Percentiles rank a stretch among this genome's conserved stretches.
phyloP scores from a whole-genome alignment of 2,888 invertebrate genomes.

The Hofmannophila pseudospretella region DNA sequence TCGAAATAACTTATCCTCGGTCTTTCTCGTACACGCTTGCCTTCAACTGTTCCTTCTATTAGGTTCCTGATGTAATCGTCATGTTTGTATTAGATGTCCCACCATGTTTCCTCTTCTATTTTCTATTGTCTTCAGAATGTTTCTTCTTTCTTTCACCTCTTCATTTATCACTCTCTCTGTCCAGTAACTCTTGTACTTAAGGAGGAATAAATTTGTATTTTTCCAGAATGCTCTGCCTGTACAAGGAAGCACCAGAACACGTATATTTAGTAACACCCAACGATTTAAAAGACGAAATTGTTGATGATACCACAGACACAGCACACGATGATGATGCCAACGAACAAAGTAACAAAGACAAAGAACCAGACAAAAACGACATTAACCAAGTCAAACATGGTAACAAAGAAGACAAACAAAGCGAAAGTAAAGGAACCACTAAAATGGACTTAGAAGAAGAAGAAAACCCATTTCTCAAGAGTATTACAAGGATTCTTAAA shows the following conservation, averaged over 20 bases:
- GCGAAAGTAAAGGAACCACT: background rate
- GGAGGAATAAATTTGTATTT: background rate
- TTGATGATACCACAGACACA: background rate
- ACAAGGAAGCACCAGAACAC: slow-evolving; percentile 39
- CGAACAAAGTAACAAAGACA: background rate
- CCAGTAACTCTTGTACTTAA: too few relatives aligned
- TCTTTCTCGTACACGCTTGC: too few relatives aligned
- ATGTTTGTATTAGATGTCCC: too few relatives aligned
- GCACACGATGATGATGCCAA: background rate
- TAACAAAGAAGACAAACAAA: background rate
- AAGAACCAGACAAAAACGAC: background rate
- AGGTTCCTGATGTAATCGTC: too few relatives aligned
- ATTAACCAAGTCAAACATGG: background rate
- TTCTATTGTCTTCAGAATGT: too few relatives aligned
- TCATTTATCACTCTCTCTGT: too few relatives aligned
- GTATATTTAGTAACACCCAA: slow-evolving; percentile 45
- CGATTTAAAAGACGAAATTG: slow-evolving; percentile 26
- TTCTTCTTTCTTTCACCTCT: too few relatives aligned
- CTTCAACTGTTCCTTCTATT: too few relatives aligned
- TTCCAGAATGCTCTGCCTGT: slow-evolving; percentile 42
- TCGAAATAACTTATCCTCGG: too few relatives aligned
- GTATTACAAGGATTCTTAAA: slow-evolving; percentile 29
- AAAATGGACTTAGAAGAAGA: slow-evolving; percentile 20
- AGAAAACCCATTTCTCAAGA: slow-evolving; percentile 34
- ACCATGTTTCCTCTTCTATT: too few relatives aligned